A percentile compares a stretch with the other conserved stretches of the same genome.
phyloP scores from a whole-genome alignment of 2,888 invertebrate species.

The Steromphala cineraria region DNA sequence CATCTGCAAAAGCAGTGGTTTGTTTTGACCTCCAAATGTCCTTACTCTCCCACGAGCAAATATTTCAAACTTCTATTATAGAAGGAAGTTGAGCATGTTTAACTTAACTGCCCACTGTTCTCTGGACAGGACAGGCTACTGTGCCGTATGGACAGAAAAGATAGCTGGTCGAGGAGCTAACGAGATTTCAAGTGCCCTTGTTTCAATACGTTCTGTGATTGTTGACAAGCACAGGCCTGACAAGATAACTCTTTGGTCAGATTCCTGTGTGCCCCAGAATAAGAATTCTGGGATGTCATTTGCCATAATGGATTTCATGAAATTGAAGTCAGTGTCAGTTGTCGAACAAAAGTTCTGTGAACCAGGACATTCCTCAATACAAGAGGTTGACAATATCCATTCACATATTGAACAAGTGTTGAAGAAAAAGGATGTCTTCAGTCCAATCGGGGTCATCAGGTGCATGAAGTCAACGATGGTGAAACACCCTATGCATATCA shows the following conservation, averaged over 20 bases:
- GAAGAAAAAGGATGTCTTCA: neutral
- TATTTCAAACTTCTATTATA: neutral
- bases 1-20: no score
- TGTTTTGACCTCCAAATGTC: conserved; percentile 3
- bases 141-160: neutral
- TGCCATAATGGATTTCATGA: conserved; percentile 36
- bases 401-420: neutral
- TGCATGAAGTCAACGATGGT: neutral
- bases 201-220: neutral
- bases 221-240: neutral
- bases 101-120: no score
- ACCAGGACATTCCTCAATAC: conserved; percentile 37
- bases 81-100: conserved; percentile 35
- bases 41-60: neutral
- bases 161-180: neutral
- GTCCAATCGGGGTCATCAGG: neutral
- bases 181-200: neutral
- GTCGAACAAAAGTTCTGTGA: conserved; percentile 31
- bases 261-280: no score
- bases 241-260: conserved; percentile 27
- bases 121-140: conserved; percentile 33
- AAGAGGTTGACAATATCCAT: conserved; percentile 11
- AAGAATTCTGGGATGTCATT: conserved; percentile 26
- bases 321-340: no score
- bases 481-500: neutral